Conservation (phyloP, 92 coral and sea anemone species). For the Virgularia gustaviana region DNA sequence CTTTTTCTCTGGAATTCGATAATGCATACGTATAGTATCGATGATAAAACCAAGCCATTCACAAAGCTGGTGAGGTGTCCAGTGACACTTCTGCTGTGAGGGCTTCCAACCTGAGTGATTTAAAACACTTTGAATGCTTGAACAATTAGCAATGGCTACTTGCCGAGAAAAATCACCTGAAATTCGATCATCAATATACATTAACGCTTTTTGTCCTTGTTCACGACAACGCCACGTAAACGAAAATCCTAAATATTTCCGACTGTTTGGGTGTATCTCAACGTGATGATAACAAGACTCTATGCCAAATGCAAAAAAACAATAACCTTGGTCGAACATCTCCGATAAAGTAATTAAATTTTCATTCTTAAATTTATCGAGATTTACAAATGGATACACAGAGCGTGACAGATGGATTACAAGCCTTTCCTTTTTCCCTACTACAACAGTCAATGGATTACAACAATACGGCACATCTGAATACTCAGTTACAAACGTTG, state of each 20-base stretch:
- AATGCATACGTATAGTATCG: background rate
- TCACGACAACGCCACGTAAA: constrained; percentile 17
- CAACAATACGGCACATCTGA: constrained; percentile 45
- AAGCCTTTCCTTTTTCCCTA: no score
- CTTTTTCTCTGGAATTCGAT: background rate
- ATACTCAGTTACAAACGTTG: constrained; percentile 45
- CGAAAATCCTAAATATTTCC: no score
- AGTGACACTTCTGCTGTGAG: background rate
- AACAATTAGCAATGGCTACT: background rate
- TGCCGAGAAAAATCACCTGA: constrained; percentile 8
- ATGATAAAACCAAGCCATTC: constrained; percentile 15
- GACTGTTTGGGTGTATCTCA: background rate
- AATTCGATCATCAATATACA: constrained; percentile 38
- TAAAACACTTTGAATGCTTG: constrained; percentile 3
- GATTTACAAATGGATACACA: no score
- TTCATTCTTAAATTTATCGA: no score
- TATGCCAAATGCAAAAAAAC: constrained; percentile 48
- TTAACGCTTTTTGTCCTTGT: constrained; percentile 2
- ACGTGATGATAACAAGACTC: constrained; percentile 45
- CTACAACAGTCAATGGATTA: constrained; percentile 54
- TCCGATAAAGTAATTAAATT: constrained; percentile 38
- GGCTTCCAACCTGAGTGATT: constrained; percentile 29
- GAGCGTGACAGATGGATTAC: no score
- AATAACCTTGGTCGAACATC: constrained; percentile 41
- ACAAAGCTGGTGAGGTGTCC: constrained; percentile 32